Percentiles rank a stretch among this genome's conserved stretches.
Evolutionary conservation across 1,140 invertebrate genomes (phyloP).

Genomic region (Ceratina calcarata): DNA sequence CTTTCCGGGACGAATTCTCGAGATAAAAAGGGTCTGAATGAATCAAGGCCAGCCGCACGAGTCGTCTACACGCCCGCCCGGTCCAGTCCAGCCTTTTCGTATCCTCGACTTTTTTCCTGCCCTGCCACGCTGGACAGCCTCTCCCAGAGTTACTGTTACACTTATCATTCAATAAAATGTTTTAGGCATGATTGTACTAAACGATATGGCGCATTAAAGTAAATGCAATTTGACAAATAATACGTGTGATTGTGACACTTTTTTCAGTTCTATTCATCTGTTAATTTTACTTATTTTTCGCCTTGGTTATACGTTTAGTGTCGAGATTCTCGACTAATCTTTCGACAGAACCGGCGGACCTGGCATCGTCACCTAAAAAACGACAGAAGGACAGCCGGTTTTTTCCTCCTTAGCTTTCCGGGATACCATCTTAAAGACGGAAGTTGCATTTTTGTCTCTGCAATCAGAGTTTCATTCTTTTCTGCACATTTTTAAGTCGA

Average conservation of each 20-base stretch:
- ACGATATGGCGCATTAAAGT: too few species aligned
- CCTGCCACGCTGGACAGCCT: background rate
- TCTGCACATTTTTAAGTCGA: too few species aligned
- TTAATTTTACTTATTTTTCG: too few species aligned
- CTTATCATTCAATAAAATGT: too few species aligned
- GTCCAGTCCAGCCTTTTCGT: conserved; percentile 16
- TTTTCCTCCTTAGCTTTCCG: conserved; percentile 22
- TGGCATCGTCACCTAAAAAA: conserved; percentile 54
- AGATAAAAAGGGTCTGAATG: conserved; percentile 81
- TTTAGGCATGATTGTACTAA: too few species aligned
- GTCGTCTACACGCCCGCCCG: conserved; percentile 41
- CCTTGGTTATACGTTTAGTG: background rate
- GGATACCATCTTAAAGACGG: conserved; percentile 52
- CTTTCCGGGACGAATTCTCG: conserved; percentile 81
- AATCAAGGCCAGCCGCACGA: conserved; percentile 75
- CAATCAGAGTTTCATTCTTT: too few species aligned
- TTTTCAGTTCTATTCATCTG: too few species aligned
- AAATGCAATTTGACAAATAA: too few species aligned
- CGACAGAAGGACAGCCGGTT: conserved; percentile 35
- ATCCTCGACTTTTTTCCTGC: background rate
- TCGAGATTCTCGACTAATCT: background rate
- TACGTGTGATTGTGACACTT: too few species aligned
- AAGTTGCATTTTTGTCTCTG: conserved; percentile 41
- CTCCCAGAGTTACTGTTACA: background rate
- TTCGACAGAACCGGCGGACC: conserved; percentile 19